Base-by-base conservation (phyloP, 1,140 invertebrate genomes). In the Hermatobates lingyangjiaoensis region DNA sequence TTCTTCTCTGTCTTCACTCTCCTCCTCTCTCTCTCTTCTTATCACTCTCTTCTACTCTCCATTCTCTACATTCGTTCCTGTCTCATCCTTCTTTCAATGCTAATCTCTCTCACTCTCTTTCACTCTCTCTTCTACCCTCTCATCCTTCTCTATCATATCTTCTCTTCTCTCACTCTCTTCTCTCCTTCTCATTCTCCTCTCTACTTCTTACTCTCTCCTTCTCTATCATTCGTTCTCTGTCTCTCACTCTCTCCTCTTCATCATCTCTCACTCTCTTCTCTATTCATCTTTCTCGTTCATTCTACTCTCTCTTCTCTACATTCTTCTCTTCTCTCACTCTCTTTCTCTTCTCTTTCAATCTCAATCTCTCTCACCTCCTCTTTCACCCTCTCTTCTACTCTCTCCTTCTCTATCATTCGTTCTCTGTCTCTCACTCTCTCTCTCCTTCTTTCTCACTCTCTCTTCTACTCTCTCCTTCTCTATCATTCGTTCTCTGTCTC, bases 321-420 rank as follows among this genome's bases (percentile, higher is more conserved):
- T 48, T 30, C 28, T 25, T 34, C 51, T 48, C 23, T 20, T 27
- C 39, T 28, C 39, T 48, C 45, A 38, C 26, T 27, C 39, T 46
- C 45, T 48, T 26, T 25, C 39, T 53, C 28, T 34, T 38, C 28
- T 24, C 38, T 27, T 39, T 25, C 45, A 38, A 34, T 25, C 39
- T 48, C 45, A 34, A 34, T 30, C 21, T 27, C 27, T 39, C 49
- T 45, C 39, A 7, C 21, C 3, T 30, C 44, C 39, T 23, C 44
- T 7, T 30, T 21, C 25, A 24, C 45, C 24, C 25, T 25, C 27
- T 20, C 20, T 27, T 34, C 18, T n/a, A n/a, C n/a, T n/a, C n/a
- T n/a, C n/a, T n/a, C n/a, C n/a, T n/a, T n/a, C n/a, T n/a, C n/a
- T n/a, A n/a, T n/a, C n/a, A n/a, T n/a, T n/a, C n/a, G n/a, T n/a